Evolutionary conservation across 2,888 invertebrate genomes (phyloP), one percentile per base, ranked within the genome.

Genomic region (Cistogaster globosa): DNA sequence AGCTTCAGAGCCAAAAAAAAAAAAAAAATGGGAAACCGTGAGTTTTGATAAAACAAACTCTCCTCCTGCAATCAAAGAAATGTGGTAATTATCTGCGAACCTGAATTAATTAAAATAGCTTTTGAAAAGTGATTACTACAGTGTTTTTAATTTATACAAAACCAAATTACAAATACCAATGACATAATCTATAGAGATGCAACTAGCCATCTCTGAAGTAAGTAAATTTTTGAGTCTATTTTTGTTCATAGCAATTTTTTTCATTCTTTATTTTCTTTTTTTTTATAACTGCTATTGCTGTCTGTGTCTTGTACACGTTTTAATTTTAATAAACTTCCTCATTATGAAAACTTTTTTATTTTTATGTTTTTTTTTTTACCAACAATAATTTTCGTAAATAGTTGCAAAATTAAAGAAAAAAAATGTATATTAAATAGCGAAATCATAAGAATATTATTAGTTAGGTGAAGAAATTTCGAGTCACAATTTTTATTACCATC

Each of bases 291-390:
- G 3, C 48, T 67, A 22, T 69, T 69, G 22, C n/a, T 63, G 62
- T 55, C 48, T 63, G 55, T 55, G 60, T 20, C 55, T 60, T 75
- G 69, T 65, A 84, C 62, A 36, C 71, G 48, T 72, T 84, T 80
- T 80, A 84, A 80, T 80, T 84, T 84, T 84, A 76, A 80, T 77
- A 84, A 80, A 84, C 84, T 80, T 84, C 58, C 71, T 67, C 80
- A 76, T 80, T 84, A 76, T 57, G 18, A 67, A 80, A 78, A 78
- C 55, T 78, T 42, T 68, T 42, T 55, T 14, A 3, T 51, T n/a
- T 11, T 14, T 18, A 42, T 42, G 48, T 53, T 14, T 60, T 53
- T 8, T 11, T 45, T 62, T 71, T 45, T 22, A 51, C 9, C 20
- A 48, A 65, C 42, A 71, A 71, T 63, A 68, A 42, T n/a, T 36